Conservation (phyloP, 1,140 invertebrate species). For the Paracyclopina nana region DNA sequence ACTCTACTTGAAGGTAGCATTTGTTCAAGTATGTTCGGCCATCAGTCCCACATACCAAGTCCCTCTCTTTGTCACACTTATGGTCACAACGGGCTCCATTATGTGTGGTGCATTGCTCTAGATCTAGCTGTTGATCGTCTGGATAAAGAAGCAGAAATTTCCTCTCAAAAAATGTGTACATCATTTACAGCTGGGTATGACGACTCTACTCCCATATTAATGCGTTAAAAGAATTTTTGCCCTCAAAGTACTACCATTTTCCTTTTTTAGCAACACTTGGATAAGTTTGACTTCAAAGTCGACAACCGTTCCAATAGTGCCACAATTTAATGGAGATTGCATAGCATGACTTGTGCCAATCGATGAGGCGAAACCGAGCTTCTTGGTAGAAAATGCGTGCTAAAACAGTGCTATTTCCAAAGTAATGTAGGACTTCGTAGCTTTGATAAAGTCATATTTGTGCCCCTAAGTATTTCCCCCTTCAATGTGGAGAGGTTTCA, state of each 20-base stretch:
- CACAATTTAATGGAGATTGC: too few relatives aligned
- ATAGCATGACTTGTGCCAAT: too few relatives aligned
- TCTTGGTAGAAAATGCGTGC: too few relatives aligned
- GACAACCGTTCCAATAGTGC: too few relatives aligned
- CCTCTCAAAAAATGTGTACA: constrained; percentile 9
- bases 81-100: constrained; percentile 44
- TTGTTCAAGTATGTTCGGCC: constrained; percentile 70
- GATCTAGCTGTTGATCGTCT: constrained; percentile 34
- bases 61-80: constrained; percentile 53
- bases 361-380: too few relatives aligned
- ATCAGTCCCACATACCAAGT: constrained; percentile 73
- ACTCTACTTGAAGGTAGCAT: constrained; percentile 69
- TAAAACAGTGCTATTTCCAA: too few relatives aligned
- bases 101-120: constrained; percentile 21
- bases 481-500: too few relatives aligned
- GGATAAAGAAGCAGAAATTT: constrained; percentile 18
- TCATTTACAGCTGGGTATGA: background rate
- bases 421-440: too few relatives aligned
- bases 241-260: background rate
- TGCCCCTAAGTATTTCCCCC: too few relatives aligned
- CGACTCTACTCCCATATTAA: background rate
- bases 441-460: too few relatives aligned
- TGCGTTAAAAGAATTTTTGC: background rate
- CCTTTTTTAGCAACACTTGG: background rate
- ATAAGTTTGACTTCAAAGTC: background rate